Evolutionary conservation across 2,113 vertebrate genomes (phyloP).

Genomic region (Cyanoramphus novaezelandiae): DNA sequence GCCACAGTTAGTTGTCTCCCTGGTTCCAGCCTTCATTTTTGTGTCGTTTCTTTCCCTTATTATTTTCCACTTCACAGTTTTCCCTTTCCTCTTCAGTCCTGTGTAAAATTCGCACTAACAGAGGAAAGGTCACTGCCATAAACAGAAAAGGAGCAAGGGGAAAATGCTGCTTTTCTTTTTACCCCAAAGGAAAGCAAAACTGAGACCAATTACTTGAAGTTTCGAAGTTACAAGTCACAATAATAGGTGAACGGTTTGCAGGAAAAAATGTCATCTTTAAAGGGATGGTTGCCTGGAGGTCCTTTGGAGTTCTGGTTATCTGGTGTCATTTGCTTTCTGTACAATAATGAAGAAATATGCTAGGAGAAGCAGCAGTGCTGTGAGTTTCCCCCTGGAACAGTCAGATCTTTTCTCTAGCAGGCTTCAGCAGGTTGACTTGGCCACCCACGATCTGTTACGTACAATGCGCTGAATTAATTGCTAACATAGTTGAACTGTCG

Average conservation of each 20-base stretch:
- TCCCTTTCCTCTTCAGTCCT: not conserved
- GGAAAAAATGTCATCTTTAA: constrained; percentile 11
- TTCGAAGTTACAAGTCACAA: not conserved
- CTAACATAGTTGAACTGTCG: not conserved
- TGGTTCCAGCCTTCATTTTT: not conserved
- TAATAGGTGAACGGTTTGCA: constrained; percentile 5
- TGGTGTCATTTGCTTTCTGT: not conserved
- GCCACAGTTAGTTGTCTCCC: not conserved
- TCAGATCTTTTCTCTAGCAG: not conserved
- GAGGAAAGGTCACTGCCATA: constrained; percentile 1
- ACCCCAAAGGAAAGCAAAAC: not conserved
- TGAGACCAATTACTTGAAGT: not conserved
- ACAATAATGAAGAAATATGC: constrained; percentile 6
- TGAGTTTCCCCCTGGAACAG: not conserved
- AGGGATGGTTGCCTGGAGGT: not conserved
- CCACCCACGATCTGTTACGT: not conserved
- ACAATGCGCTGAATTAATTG: not conserved
- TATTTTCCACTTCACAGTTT: not conserved
- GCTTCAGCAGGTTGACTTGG: not conserved
- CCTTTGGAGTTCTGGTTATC: not conserved
- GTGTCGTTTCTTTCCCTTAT: not conserved
- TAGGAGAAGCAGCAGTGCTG: not conserved
- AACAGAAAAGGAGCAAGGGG: not conserved
- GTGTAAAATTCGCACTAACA: not conserved
- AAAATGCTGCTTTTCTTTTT: not conserved